Conservation (phyloP, 2,797 vertebrate species). For the Sparus aurata region DNA sequence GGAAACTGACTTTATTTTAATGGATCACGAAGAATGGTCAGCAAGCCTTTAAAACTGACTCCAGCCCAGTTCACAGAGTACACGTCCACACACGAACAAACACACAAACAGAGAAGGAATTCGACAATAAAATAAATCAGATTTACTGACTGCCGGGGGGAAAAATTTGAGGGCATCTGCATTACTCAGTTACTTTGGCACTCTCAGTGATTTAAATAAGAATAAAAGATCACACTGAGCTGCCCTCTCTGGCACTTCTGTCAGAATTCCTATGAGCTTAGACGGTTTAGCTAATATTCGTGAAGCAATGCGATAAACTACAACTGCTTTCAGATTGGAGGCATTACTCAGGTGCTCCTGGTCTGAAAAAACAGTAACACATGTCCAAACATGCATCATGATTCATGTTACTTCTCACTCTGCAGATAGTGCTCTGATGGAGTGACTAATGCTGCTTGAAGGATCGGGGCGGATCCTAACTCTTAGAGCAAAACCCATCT, state of each 20-base stretch:
- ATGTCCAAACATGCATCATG: background rate
- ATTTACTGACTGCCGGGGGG: background rate
- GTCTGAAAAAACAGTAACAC: background rate
- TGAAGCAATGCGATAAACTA: background rate
- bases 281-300: background rate
- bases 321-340: background rate
- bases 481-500: background rate
- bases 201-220: background rate
- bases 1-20: constrained; percentile 1
- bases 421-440: background rate
- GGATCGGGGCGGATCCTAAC: background rate
- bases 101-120: constrained; percentile 1
- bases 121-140: background rate
- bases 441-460: background rate
- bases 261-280: background rate
- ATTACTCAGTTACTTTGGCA: background rate
- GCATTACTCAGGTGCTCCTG: background rate
- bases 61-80: constrained; percentile 5
- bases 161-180: background rate
- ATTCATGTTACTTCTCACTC: too few relatives aligned
- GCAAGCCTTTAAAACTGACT: background rate
- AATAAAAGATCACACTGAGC: background rate
- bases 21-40: constrained; percentile 12
- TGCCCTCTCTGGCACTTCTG: background rate
- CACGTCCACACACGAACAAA: background rate